Conservation (phyloP, 23 tunicate genomes). For the Ciona savignyi region DNA sequence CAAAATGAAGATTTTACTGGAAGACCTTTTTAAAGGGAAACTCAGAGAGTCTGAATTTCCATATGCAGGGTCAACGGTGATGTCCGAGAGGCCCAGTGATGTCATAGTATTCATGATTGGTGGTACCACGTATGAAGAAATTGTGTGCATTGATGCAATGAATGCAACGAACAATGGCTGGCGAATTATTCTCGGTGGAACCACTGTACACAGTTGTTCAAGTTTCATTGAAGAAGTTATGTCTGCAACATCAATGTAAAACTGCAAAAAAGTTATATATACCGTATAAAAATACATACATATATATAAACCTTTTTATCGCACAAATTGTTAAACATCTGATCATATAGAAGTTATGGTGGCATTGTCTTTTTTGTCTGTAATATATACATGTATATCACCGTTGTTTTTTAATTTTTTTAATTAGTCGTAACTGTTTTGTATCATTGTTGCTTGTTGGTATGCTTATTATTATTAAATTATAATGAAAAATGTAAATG, state of each 20-base stretch:
- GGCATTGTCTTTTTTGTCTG: not conserved
- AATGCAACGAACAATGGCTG: constrained; percentile 48
- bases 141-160: constrained; percentile 47
- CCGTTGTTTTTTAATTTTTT: not conserved
- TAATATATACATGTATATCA: not conserved
- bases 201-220: constrained; percentile 51
- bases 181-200: constrained; percentile 73
- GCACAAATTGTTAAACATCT: not conserved
- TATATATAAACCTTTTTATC: too few relatives aligned
- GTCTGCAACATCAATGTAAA: constrained; percentile 20
- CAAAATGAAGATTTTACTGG: constrained; percentile 48
- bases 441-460: too few relatives aligned
- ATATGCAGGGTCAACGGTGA: constrained; percentile 60
- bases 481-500: too few relatives aligned
- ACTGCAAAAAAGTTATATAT: constrained; percentile 6
- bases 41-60: constrained; percentile 59
- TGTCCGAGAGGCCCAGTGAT: constrained; percentile 61
- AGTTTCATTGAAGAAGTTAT: constrained; percentile 45
- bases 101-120: constrained; percentile 91
- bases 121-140: constrained; percentile 96
- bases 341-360: not conserved
- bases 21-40: constrained; percentile 50
- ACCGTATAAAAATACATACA: too few relatives aligned
- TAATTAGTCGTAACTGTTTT: too few relatives aligned
- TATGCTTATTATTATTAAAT: too few relatives aligned